phyloP scores from a whole-genome alignment of 2,797 vertebrate species.

The Clamator glandarius region DNA sequence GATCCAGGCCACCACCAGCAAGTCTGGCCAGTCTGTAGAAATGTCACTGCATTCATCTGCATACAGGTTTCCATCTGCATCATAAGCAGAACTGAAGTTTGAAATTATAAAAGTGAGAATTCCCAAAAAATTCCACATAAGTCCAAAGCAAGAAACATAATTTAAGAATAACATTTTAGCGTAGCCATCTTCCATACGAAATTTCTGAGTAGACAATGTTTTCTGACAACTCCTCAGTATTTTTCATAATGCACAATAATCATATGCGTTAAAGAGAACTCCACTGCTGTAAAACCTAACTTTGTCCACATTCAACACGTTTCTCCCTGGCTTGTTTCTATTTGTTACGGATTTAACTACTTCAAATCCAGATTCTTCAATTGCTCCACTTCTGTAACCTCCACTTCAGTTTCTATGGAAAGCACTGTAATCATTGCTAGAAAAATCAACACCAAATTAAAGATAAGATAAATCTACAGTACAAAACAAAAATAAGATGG shows the following conservation, averaged over 20 bases:
- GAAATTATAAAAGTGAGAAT: constrained; percentile 85
- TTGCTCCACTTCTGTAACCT: constrained; percentile 71
- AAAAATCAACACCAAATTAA: background rate
- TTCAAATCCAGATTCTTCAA: constrained; percentile 81
- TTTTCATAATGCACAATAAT: background rate
- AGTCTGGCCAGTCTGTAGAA: constrained; percentile 14
- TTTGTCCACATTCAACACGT: constrained; percentile 81
- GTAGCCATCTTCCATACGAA: background rate
- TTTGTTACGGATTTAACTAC: constrained; percentile 81
- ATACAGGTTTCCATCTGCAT: constrained; percentile 78
- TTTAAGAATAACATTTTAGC: background rate
- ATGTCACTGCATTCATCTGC: constrained; percentile 75
- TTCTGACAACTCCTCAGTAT: background rate
- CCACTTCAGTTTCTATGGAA: constrained; percentile 78
- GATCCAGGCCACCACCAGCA: constrained; percentile 50
- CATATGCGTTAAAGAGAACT: background rate
- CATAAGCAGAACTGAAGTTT: constrained; percentile 85
- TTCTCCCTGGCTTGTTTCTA: constrained; percentile 76
- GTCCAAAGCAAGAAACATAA: background rate
- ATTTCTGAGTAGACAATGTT: background rate
- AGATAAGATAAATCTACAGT: background rate
- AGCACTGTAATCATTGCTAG: constrained; percentile 77
- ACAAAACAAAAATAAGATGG: background rate
- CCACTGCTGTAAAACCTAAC: constrained; percentile 86
- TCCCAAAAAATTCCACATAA: constrained; percentile 82